These are phyloP conservation scores for Andinoacara biseriatus DNA, from an alignment of 2,113 vertebrate genomes.

Conservation along the genomic window DNA sequence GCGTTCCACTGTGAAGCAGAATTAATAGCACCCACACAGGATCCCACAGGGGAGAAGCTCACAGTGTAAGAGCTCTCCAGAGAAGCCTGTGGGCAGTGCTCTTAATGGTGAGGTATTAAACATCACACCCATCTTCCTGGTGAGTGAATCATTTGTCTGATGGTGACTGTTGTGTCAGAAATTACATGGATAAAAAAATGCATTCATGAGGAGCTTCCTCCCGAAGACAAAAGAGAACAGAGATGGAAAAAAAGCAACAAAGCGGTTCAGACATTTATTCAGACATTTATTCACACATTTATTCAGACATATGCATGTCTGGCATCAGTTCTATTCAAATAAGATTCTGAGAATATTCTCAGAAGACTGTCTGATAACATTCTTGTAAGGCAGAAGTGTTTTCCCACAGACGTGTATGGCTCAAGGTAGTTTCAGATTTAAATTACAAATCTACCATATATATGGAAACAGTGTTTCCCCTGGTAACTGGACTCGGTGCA, in stretches of 20 bases:
- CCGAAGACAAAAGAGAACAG: neutral
- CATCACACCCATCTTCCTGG: neutral
- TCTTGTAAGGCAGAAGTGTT: no score
- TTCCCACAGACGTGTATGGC: no score
- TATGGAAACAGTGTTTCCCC: no score
- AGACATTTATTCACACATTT: conserved; percentile 1
- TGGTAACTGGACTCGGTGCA: no score
- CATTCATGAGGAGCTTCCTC: neutral
- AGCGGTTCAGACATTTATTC: neutral
- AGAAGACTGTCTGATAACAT: no score
- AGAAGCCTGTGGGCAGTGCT: conserved; percentile 30
- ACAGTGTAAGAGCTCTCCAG: conserved; percentile 18
- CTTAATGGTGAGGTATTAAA: conserved; percentile 45
- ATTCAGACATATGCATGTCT: neutral
- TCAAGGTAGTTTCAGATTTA: neutral
- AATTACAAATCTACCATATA: neutral
- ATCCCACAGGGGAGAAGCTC: conserved; percentile 19
- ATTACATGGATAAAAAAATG: neutral
- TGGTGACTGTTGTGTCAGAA: conserved; percentile 9
- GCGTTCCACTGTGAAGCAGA: conserved; percentile 7
- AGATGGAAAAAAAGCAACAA: neutral
- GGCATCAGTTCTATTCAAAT: no score
- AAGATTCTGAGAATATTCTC: no score
- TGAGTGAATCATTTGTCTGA: conserved; percentile 38
- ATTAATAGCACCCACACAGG: conserved; percentile 30